Base-by-base conservation (phyloP, 2,113 vertebrate species). In the Pollachius pollachius region DNA sequence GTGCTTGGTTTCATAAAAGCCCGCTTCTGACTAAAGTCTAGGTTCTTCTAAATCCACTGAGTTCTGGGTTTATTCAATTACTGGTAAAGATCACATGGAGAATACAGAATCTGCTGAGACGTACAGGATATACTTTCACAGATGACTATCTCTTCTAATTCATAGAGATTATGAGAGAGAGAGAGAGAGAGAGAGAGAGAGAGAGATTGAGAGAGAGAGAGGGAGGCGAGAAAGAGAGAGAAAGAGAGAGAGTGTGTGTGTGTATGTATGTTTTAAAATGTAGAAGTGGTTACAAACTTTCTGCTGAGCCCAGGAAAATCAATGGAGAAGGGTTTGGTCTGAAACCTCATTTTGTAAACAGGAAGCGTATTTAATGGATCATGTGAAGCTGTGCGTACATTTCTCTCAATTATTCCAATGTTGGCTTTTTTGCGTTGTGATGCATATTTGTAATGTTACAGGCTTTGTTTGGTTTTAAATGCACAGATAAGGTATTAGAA, bases 61-160 rank as follows among this genome's bases (percentile, higher is more conserved):
- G 82, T 88, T 78, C 67, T 52, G 76, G 81, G 91, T 89, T 87
- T 84, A 90, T 91, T 90, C 65, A 87, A 91, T 92, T 90, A 91
- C 85, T 79, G 78, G 70, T 76, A 90, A 88, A 87, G 92, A 89
- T 88, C 81, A 74, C 81, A 82, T 79, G 74, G 84, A 80, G 81
- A 81, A 89, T 78, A 85, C 78, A 79, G 84, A 89, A 90, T 88
- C 60, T 92, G 91, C 91, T 93, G 91, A 93, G 80, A 81, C 89
- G 77, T 75, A 85, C 89, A 89, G 89, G 81, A 90, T 85, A 84
- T 74, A 75, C 80, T 89, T 87, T 85, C 84, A 89, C 65, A 65
- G 79, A 74, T 76, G 84, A 78, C 86, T 83, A 57, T 83, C 84
- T 71, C 68, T 27, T 72, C 79, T 85, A 87, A 89, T 86, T 87